Evolutionary conservation across 2,888 invertebrate genomes (phyloP).

Genomic region (Clunio marinus): DNA sequence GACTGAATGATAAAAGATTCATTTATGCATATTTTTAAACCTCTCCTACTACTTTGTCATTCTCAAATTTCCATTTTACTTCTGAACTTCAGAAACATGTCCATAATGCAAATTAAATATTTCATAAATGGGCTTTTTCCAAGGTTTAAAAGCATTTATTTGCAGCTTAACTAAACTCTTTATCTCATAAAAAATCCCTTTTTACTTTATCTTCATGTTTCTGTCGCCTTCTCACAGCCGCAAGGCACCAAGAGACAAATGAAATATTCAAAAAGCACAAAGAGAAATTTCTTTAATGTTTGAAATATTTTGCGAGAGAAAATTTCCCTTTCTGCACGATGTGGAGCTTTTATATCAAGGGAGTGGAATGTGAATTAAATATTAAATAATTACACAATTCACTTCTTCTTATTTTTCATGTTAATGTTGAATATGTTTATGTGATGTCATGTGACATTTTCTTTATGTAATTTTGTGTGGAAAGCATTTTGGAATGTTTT

Average conservation of each 20-base stretch:
- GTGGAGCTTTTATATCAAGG: neutral
- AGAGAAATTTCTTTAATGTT: constrained; percentile 13
- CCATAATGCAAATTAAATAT: too few relatives aligned
- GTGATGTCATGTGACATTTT: neutral
- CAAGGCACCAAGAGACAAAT: constrained; percentile 3
- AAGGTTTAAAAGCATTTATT: neutral
- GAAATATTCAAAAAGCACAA: constrained; percentile 17
- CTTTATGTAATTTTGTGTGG: neutral
- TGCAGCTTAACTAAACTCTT: constrained; percentile 15
- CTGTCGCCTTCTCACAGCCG: neutral
- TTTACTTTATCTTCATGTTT: neutral
- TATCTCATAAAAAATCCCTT: constrained; percentile 1
- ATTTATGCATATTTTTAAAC: too few relatives aligned
- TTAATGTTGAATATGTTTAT: too few relatives aligned
- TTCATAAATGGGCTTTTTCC: too few relatives aligned
- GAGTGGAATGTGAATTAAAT: constrained; percentile 18
- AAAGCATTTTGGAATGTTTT: too few relatives aligned
- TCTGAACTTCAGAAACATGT: too few relatives aligned
- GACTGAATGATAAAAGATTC: too few relatives aligned
- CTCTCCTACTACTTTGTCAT: too few relatives aligned
- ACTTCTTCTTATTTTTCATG: too few relatives aligned
- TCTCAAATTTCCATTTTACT: too few relatives aligned
- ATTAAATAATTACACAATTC: constrained; percentile 31
- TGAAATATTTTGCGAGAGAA: neutral
- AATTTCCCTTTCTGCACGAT: neutral